Base-by-base conservation (phyloP, 2,797 vertebrate genomes). In the Cossypha dichroa region DNA sequence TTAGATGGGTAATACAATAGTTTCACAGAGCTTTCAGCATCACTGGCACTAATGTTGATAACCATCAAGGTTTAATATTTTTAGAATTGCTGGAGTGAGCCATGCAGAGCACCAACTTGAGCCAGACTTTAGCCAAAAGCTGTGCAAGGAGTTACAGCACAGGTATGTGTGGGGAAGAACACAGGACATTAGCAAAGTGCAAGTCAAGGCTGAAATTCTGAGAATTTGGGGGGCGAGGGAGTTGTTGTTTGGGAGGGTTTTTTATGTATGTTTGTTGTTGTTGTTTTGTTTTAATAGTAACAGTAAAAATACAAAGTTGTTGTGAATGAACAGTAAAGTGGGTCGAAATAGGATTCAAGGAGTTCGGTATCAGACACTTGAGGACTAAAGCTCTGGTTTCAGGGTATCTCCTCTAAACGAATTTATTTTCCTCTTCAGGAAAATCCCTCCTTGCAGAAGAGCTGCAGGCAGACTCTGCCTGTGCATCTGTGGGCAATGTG, bases 401-500 rank as follows among this genome's bases (percentile, higher is more conserved):
- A 49, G 59, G 58, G 0, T 38, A 5, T 45, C 14, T 40, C 54
- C 20, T 45, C n/a, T 26, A 21, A 31, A 22, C 11, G 38, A 34
- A n/a, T 16, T 2, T 2, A 0, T 38, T 49, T 90, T 62, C 26
- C 34, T 58, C 46, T 23, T 33, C 12, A 54, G 52, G 51, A 51
- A 33, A 55, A 56, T 10, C 22, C 19, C 26, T n/a, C 7, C 5
- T 2, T 8, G 78, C 63, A 49, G 77, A 40, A 79, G 60, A 3
- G 31, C 29, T 31, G 9, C 1, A 0, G 46, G 6, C 45, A 20
- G 31, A 5, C 28, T 20, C 19, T 34, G 59, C 74, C 33, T 12
- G 63, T 11, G 46, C 52, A 5, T 38, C 82, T 66, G 77, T 13
- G 29, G 79, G 93, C 94, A 41, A 75, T 67, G 88, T 17, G 93